Evolutionary conservation across 2,797 vertebrate genomes (phyloP).

Genomic region (Aselliscus stoliczkanus): DNA sequence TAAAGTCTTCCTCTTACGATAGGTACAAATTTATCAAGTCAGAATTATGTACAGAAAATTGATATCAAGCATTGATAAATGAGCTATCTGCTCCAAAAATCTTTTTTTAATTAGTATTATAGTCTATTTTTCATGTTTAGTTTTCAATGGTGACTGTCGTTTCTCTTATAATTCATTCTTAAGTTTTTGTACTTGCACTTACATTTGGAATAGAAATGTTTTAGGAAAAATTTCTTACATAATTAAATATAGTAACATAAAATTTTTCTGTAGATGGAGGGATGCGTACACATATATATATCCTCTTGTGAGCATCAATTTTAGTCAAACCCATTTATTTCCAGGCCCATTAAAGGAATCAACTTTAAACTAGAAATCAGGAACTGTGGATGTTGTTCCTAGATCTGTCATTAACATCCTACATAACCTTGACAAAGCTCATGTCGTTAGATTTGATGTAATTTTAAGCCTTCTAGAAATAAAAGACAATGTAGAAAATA

Average conservation of each 20-base stretch:
- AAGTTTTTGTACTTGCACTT: slow-evolving; percentile 8
- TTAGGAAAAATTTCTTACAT: background rate
- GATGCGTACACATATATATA: background rate
- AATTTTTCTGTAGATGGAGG: background rate
- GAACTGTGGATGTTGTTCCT: background rate
- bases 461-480: slow-evolving; percentile 29
- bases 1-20: background rate
- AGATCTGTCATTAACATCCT: background rate
- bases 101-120: background rate
- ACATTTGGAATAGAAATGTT: slow-evolving; percentile 29
- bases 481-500: slow-evolving; percentile 9
- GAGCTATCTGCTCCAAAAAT: background rate
- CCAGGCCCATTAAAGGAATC: background rate
- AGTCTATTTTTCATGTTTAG: background rate
- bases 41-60: background rate
- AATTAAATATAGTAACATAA: slow-evolving; percentile 22
- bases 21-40: background rate
- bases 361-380: slow-evolving; percentile 11
- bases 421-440: background rate
- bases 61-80: background rate
- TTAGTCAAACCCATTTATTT: slow-evolving; percentile 16
- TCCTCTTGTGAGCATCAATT: background rate
- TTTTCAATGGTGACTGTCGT: background rate
- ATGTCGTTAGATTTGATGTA: background rate
- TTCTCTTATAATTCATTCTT: slow-evolving; percentile 38